Evolutionary conservation across 2,797 vertebrate genomes (phyloP), one percentile per base, ranked within the genome.

Genomic region (Chaetophractus vellerosus): DNA sequence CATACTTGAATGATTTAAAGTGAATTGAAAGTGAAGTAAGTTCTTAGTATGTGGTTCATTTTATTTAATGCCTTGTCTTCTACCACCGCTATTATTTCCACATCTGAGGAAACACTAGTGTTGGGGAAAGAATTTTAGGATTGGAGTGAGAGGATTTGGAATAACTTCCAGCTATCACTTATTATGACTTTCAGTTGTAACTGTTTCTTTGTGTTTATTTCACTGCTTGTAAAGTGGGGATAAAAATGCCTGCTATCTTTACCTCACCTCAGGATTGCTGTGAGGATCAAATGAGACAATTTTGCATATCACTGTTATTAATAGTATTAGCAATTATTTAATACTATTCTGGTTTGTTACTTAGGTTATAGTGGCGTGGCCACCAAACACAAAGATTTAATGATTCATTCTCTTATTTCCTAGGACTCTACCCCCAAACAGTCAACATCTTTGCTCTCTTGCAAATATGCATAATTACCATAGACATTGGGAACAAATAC

Each of bases 401-500:
- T 69, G 57, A 72, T 69, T 83, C 16, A 59, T 76, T 64, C 45
- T 92, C 52, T 33, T 41, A 90, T 82, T 80, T 90, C 28, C 14
- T 2, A 28, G 31, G 33, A 50, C 66, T 64, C 7, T 15, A 24
- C 5, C 21, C 36, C 26, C 10, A 59, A 38, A 61, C 5, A 78
- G 59, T 21, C 36, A n/a, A 10, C 38, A 45, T 85, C 28, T 85
- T 5, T 41, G 7, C 26, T 90, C 45, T 91, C 78, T 57, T 78
- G 64, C 23, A 72, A 59, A 74, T 12, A 24, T 41, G 21, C 23
- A 28, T 72, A 15, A 14, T 72, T 72, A 45, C 24, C 52, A 4
- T 19, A 61, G 10, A 61, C 66, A 33, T 19, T 14, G 9, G 64
- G 48, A 83, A 31, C 36, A 81, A 52, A 1, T 50, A n/a, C 72